Conservation (phyloP, 2,888 invertebrate species). For the Orthosia incerta region DNA sequence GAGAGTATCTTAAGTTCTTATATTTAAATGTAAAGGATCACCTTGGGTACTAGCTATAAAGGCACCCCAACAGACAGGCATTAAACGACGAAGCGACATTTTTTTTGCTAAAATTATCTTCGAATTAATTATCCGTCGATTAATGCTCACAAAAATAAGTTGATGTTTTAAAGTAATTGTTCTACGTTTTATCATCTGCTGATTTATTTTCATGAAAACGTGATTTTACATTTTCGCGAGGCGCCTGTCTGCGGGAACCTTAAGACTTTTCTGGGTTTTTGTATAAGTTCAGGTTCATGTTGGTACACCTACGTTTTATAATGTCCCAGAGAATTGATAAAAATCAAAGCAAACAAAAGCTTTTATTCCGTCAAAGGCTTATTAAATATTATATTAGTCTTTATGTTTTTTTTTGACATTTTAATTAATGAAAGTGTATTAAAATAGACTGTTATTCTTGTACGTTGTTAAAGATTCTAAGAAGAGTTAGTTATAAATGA, state of each 20-base stretch:
- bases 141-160: background rate
- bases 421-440: background rate
- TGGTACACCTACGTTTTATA: background rate
- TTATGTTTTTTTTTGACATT: background rate
- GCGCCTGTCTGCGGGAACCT: too few species aligned
- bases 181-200: background rate
- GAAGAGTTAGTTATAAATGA: background rate
- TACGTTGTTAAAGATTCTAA: background rate
- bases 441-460: slow-evolving; percentile 9
- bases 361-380: background rate
- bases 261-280: background rate
- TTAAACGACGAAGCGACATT: too few species aligned
- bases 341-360: background rate
- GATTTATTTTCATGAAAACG: background rate
- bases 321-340: background rate
- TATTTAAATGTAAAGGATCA: background rate
- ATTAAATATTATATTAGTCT: background rate
- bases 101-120: background rate
- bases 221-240: background rate
- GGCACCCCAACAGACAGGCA: background rate
- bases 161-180: background rate
- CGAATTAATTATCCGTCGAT: background rate
- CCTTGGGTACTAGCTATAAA: background rate
- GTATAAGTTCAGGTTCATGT: background rate
- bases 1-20: background rate